These are phyloP conservation scores for Eolophus roseicapilla DNA, from an alignment of 2,113 vertebrate genomes.

Conservation along the genomic window DNA sequence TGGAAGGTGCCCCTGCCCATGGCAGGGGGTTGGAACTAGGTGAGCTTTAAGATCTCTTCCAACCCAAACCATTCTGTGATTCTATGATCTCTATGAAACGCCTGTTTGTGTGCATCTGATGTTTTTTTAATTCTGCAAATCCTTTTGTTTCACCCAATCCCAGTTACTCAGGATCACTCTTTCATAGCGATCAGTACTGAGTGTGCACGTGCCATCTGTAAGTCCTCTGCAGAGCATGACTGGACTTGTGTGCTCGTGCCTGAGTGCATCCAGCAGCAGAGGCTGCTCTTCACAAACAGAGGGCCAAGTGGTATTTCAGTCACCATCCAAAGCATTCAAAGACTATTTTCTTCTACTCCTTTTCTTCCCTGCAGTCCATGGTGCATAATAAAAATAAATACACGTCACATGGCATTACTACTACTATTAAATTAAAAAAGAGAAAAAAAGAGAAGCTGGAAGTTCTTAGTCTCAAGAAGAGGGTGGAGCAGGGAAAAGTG, in stretches of 20 bases:
- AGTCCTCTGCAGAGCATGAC: rapidly evolving
- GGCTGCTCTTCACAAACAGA: neutral
- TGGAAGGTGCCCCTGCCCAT: neutral
- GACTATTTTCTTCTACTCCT: neutral
- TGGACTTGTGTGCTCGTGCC: neutral
- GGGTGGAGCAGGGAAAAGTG: conserved; percentile 46
- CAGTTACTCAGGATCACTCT: neutral
- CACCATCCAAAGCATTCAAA: neutral
- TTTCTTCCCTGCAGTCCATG: neutral
- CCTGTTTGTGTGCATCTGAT: neutral
- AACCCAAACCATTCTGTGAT: neutral
- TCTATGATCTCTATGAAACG: neutral
- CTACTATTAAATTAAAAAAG: neutral
- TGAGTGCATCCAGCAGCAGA: neutral
- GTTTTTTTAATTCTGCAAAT: neutral
- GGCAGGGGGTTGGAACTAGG: neutral
- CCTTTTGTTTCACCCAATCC: neutral
- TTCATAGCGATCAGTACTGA: rapidly evolving
- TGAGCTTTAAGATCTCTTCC: neutral
- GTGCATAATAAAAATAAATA: neutral
- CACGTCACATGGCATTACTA: neutral
- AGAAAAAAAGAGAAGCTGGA: neutral
- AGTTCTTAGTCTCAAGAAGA: neutral
- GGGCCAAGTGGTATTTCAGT: neutral
- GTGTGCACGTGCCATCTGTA: no score